Percentiles rank a stretch among this genome's conserved stretches.
These are phyloP conservation scores for Leptinotarsa defecta DNA, from an alignment of 1,140 invertebrate species.

Conservation along the genomic window DNA sequence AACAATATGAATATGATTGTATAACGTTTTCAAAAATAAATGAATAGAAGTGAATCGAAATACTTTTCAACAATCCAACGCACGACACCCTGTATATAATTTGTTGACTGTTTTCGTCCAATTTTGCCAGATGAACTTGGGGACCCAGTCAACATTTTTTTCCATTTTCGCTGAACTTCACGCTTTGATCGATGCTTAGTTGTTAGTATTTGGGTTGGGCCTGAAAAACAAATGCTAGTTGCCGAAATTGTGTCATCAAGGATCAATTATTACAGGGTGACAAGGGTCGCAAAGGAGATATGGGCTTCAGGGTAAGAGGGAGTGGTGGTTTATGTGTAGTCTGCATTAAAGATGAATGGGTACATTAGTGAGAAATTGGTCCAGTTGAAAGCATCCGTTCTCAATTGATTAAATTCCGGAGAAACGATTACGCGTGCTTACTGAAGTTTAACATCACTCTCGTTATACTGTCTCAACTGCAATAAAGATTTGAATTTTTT, in stretches of 20 bases:
- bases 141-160: neutral
- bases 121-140: constrained; percentile 5
- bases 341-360: constrained; percentile 14
- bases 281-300: constrained; percentile 70
- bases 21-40: too few species aligned
- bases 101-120: neutral
- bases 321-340: constrained; percentile 36
- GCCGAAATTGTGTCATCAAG: constrained; percentile 9
- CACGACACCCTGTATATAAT: neutral
- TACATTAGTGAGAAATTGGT: constrained; percentile 23
- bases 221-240: neutral
- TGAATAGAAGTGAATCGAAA: too few species aligned
- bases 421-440: neutral
- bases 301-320: constrained; percentile 70
- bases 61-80: too few species aligned
- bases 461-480: neutral
- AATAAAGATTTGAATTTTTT: too few species aligned
- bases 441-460: neutral
- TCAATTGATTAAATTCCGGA: constrained; percentile 12
- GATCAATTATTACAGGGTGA: constrained; percentile 64
- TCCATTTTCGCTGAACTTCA: neutral
- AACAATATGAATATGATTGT: too few species aligned
- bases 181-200: neutral
- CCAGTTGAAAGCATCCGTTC: constrained; percentile 14
- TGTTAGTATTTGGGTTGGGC: neutral